Evolutionary conservation across 2,888 invertebrate species (phyloP), one percentile per base, ranked within the genome.

Genomic region (Craniophora ligustri): DNA sequence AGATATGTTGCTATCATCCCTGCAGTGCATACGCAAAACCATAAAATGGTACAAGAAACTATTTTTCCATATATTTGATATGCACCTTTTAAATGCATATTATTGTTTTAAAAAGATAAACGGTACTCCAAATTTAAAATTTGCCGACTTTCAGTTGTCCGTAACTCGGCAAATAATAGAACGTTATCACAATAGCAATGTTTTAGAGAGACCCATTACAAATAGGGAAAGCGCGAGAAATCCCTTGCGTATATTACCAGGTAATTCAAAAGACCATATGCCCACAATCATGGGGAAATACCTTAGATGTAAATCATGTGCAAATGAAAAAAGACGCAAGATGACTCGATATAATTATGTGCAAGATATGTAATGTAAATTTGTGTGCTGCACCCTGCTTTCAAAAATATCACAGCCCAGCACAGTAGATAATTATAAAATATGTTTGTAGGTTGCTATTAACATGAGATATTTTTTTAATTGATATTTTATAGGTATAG

Each of bases 31-130:
- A 46, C 36, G 46, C 8, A 47, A 38, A 47, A 47, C 46, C 2
- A 8, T 47, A n/a, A 61, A 60, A 48, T 67, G 66, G 63, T 54
- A 63, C 14, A 59, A 63, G 39, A 67, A 59, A 18, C 7, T 65
- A 31, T 48, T 55, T 26, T 45, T 66, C 10, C 59, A 59, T 31
- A 38, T 63, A 38, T 11, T 64, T 2, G 48, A 49, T 14, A 49
- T 49, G 48, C 41, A 41, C 26, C n/a, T 49, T 18, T 49, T 49
- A 35, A 49, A 49, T 49, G 18, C 41, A 14, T 49, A 7, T 49
- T 49, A 13, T 49, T 49, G 48, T 41, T 49, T 18, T 39, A 44
- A 18, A 44, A 15, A 39, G 16, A 32, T 47, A 39, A 39, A 47
- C 14, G 23, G 23, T 47, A 32, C 26, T 11, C 47, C 39, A 47